Percentiles rank a stretch among this genome's conserved stretches.
Evolutionary conservation across 2,797 vertebrate species (phyloP).

Genomic region (Megaceryle alcyon): DNA sequence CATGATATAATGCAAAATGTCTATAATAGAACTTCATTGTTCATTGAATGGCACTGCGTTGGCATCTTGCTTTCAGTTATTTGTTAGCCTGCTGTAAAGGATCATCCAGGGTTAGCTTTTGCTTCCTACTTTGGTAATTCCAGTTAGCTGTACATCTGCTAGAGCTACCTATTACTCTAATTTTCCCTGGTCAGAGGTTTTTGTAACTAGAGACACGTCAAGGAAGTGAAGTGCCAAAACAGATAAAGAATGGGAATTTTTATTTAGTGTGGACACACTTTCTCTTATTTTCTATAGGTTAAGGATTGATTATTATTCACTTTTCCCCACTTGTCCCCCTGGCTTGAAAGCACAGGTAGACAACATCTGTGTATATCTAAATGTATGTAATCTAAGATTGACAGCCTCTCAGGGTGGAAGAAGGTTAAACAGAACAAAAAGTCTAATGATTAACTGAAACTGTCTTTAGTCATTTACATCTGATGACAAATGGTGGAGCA

Average conservation of each 20-base stretch:
- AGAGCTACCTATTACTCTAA: neutral
- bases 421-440: neutral
- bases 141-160: neutral
- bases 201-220: neutral
- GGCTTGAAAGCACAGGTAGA: neutral
- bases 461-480: neutral
- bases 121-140: neutral
- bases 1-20: neutral
- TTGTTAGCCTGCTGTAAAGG: neutral
- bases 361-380: neutral
- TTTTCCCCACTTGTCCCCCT: neutral
- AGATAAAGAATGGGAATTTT: neutral
- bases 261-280: neutral
- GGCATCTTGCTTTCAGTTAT: neutral
- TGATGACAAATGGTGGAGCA: neutral
- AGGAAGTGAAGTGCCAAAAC: neutral
- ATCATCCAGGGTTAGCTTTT: neutral
- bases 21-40: neutral
- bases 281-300: neutral
- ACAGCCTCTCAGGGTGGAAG: neutral
- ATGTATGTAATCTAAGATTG: neutral
- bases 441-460: neutral
- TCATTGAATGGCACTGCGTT: neutral
- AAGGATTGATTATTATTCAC: neutral
- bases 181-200: neutral